phyloP scores from a whole-genome alignment of 2,888 invertebrate species.

The Rutpela maculata region DNA sequence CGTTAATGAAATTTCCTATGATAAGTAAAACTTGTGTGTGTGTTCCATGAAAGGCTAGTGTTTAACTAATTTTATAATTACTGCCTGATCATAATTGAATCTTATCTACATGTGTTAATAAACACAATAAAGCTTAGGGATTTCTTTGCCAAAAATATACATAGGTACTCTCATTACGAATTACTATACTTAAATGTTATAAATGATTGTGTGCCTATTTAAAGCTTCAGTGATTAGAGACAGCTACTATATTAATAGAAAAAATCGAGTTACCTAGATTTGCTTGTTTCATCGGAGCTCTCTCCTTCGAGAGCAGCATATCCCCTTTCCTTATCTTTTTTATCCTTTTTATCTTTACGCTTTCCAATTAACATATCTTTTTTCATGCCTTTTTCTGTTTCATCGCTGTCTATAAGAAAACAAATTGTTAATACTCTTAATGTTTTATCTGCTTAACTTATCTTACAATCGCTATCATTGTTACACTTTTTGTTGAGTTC shows the following conservation, averaged over 20 bases:
- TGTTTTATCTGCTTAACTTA: constrained; percentile 42
- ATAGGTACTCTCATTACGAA: too few relatives aligned
- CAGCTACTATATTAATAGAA: neutral
- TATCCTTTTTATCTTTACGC: constrained; percentile 88
- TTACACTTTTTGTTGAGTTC: constrained; percentile 83
- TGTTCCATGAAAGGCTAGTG: too few relatives aligned
- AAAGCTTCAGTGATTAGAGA: too few relatives aligned
- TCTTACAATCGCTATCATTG: constrained; percentile 89
- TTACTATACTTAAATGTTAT: too few relatives aligned
- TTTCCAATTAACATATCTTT: constrained; percentile 87
- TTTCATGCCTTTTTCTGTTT: constrained; percentile 86
- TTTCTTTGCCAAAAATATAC: too few relatives aligned
- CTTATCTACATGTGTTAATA: too few relatives aligned
- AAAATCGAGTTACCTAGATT: constrained; percentile 56
- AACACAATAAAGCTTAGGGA: too few relatives aligned
- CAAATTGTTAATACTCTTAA: constrained; percentile 2
- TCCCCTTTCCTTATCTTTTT: constrained; percentile 91
- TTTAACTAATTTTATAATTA: too few relatives aligned
- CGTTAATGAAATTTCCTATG: too few relatives aligned
- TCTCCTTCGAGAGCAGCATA: constrained; percentile 95
- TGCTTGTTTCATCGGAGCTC: constrained; percentile 89
- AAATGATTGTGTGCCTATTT: too few relatives aligned
- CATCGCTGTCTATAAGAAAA: constrained; percentile 83
- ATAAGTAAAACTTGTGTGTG: too few relatives aligned
- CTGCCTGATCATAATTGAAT: too few relatives aligned